Conservation (phyloP, 64 coral and sea anemone species). For the Pachyseris speciosa region DNA sequence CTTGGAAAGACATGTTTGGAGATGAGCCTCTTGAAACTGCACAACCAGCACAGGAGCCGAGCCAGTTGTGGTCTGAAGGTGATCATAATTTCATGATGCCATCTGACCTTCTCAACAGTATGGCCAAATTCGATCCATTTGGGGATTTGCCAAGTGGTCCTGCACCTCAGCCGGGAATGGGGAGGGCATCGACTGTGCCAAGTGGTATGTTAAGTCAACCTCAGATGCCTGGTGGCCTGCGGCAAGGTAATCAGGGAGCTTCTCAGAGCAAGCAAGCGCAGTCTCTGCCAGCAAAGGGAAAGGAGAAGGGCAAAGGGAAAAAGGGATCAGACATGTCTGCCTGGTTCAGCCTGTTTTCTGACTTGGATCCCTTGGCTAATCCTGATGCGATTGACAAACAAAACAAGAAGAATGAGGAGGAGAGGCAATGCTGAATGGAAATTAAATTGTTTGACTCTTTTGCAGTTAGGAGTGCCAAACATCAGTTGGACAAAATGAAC, state of each 20-base stretch:
- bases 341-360: constrained; percentile 99
- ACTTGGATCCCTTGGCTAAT: constrained; percentile 96
- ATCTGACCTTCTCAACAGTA: constrained; percentile 95
- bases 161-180: neutral
- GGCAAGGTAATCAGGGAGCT: neutral
- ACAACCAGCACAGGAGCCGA: constrained; percentile 2
- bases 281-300: neutral
- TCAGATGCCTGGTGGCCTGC: neutral
- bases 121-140: constrained; percentile 86
- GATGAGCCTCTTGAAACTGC: constrained; percentile 49
- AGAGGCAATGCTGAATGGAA: constrained; percentile 75
- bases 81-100: constrained; percentile 67
- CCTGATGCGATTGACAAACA: constrained; percentile 95
- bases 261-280: neutral
- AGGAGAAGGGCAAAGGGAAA: constrained; percentile 72
- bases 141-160: neutral
- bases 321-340: constrained; percentile 84
- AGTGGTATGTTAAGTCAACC: neutral
- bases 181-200: neutral
- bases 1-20: constrained; percentile 97
- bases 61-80: constrained; percentile 61
- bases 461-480: neutral
- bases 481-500: neutral
- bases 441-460: neutral
- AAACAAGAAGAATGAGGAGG: constrained; percentile 89